Percentiles rank a stretch among this genome's conserved stretches.
These are phyloP conservation scores for Ibidorhyncha struthersii DNA, from an alignment of 2,113 vertebrate genomes.

Conservation along the genomic window DNA sequence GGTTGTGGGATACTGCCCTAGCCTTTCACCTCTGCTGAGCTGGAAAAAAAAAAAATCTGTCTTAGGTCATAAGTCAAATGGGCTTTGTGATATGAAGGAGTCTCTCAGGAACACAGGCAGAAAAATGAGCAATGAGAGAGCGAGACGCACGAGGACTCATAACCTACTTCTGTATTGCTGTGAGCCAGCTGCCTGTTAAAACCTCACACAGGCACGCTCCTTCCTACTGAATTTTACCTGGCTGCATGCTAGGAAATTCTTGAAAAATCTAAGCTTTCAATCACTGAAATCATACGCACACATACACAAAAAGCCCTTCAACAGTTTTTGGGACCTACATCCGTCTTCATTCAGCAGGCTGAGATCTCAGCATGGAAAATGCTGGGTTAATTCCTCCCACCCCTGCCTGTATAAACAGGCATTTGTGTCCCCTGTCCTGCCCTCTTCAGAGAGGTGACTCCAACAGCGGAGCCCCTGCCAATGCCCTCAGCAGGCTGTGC, in stretches of 20 bases:
- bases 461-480: not conserved
- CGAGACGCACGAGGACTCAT: not conserved
- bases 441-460: accelerated
- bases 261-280: not conserved
- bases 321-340: not conserved
- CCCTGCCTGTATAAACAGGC: not conserved
- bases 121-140: conserved; percentile 13
- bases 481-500: not conserved
- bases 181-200: not conserved
- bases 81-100: not conserved
- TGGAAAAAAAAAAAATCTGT: not conserved
- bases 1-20: not conserved
- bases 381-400: not conserved
- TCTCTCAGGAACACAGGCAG: not conserved
- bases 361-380: not conserved
- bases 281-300: not conserved
- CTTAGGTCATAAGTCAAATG: conserved; percentile 26
- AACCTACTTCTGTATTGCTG: not conserved
- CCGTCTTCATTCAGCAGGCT: not conserved
- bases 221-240: not conserved
- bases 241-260: not conserved
- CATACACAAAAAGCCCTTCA: not conserved
- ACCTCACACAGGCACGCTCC: not conserved
- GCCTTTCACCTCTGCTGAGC: conserved; percentile 19
- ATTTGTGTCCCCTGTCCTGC: not conserved